These are phyloP conservation scores for Hippocampus barbouri DNA, from an alignment of 2,113 vertebrate genomes.

Conservation along the genomic window DNA sequence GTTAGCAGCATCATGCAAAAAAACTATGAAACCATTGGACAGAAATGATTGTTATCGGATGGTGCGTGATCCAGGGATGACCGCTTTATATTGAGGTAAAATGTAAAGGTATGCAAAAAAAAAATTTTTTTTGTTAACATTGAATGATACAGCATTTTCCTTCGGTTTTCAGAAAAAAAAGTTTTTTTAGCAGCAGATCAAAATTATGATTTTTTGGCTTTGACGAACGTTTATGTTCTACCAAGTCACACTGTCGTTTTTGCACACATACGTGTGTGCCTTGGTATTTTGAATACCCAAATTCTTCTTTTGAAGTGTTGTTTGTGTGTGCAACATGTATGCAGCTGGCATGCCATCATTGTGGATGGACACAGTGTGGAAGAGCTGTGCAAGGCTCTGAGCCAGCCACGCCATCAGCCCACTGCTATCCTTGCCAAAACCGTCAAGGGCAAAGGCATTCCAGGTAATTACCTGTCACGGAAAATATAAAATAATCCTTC, in stretches of 20 bases:
- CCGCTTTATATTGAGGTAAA: too few species aligned
- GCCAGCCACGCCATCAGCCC: conserved; percentile 86
- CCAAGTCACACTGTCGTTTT: neutral
- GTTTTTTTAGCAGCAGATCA: too few species aligned
- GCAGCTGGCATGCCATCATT: conserved; percentile 87
- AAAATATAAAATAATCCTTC: neutral
- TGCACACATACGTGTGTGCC: too few species aligned
- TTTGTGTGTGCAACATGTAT: conserved; percentile 17
- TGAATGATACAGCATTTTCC: too few species aligned
- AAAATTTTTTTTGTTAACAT: too few species aligned
- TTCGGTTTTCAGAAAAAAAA: too few species aligned
- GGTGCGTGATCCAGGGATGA: too few species aligned
- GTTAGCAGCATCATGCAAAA: too few species aligned
- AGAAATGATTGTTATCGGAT: too few species aligned
- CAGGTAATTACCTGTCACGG: conserved; percentile 72
- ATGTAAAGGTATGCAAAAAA: too few species aligned
- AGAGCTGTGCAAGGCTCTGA: conserved; percentile 92
- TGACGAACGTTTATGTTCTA: neutral
- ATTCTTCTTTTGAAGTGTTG: neutral
- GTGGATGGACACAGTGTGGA: conserved; percentile 96
- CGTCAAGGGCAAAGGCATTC: conserved; percentile 90
- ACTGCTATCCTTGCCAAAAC: conserved; percentile 94
- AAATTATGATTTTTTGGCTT: too few species aligned
- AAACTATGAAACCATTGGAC: too few species aligned
- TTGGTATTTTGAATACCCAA: neutral